Evolutionary conservation across 2,888 invertebrate genomes (phyloP).

Genomic region (Drosophila prostipennis): DNA sequence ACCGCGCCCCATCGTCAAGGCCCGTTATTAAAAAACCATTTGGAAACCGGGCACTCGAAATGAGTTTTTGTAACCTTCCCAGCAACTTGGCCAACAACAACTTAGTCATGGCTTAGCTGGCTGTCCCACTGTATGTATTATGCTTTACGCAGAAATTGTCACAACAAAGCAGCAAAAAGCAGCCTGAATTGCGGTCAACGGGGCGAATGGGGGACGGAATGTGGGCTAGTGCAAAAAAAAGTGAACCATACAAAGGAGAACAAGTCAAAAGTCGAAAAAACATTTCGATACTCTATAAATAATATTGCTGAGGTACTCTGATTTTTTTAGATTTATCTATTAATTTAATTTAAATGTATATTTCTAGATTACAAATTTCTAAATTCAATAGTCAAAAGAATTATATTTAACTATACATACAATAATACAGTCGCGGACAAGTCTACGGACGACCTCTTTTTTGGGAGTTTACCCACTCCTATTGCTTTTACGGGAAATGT

Average conservation of each 20-base stretch:
- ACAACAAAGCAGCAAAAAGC: constrained; percentile 60
- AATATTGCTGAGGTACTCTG: no score
- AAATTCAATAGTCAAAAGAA: background rate
- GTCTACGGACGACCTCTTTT: no score
- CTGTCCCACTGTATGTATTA: constrained; percentile 49
- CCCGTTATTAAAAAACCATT: constrained; percentile 50
- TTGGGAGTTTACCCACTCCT: no score
- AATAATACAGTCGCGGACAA: no score
- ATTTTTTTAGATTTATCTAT: background rate
- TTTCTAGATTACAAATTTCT: background rate
- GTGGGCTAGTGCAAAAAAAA: constrained; percentile 18
- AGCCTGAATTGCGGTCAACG: constrained; percentile 64
- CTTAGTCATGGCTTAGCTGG: constrained; percentile 22
- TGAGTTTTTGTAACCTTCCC: constrained; percentile 42
- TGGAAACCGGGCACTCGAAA: constrained; percentile 16
- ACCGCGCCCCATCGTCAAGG: constrained; percentile 44
- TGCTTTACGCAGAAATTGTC: constrained; percentile 74
- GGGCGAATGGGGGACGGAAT: constrained; percentile 16
- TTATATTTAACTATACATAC: no score
- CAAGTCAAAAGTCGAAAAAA: background rate
- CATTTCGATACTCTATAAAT: constrained; percentile 2
- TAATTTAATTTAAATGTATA: background rate
- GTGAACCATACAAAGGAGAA: constrained; percentile 22
- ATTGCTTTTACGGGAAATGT: no score
- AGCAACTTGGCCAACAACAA: constrained; percentile 34